Percentiles rank a stretch among this genome's conserved stretches.
Evolutionary conservation across 2,888 invertebrate genomes (phyloP).

Genomic region (Troides helena): DNA sequence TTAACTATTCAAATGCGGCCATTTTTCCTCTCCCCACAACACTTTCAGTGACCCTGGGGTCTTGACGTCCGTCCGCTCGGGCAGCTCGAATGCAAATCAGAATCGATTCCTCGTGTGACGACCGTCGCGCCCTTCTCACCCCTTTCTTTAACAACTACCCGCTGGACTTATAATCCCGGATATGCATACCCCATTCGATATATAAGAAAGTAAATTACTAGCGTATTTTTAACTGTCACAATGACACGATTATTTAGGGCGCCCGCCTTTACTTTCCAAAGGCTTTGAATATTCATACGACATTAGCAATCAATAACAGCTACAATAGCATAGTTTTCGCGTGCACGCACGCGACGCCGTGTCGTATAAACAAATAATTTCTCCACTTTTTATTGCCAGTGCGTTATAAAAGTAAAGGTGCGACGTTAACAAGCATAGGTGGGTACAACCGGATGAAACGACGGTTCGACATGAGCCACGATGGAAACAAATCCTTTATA

Average conservation of each 20-base stretch:
- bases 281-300: constrained; percentile 78
- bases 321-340: constrained; percentile 78
- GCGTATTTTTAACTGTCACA: constrained; percentile 73
- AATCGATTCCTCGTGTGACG: constrained; percentile 73
- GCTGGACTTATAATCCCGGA: constrained; percentile 76
- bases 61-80: constrained; percentile 66
- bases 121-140: constrained; percentile 74
- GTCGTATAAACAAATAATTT: constrained; percentile 79
- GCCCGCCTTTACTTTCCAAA: constrained; percentile 72
- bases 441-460: constrained; percentile 17
- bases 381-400: constrained; percentile 66
- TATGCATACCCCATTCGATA: constrained; percentile 66
- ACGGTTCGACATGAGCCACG: constrained; percentile 20
- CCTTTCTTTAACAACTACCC: constrained; percentile 76
- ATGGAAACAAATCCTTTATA: constrained; percentile 17
- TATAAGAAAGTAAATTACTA: constrained; percentile 60
- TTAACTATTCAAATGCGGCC: constrained; percentile 75
- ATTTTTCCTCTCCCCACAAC: constrained; percentile 69
- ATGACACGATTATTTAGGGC: constrained; percentile 78
- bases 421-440: constrained; percentile 46
- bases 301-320: constrained; percentile 77
- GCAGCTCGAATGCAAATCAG: constrained; percentile 75
- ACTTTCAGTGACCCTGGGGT: constrained; percentile 67
- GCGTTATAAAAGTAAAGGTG: constrained; percentile 31
- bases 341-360: constrained; percentile 77